These are phyloP conservation scores for Oscheius sp. DNA, from an alignment of 2,888 invertebrate species.

Conservation along the genomic window DNA sequence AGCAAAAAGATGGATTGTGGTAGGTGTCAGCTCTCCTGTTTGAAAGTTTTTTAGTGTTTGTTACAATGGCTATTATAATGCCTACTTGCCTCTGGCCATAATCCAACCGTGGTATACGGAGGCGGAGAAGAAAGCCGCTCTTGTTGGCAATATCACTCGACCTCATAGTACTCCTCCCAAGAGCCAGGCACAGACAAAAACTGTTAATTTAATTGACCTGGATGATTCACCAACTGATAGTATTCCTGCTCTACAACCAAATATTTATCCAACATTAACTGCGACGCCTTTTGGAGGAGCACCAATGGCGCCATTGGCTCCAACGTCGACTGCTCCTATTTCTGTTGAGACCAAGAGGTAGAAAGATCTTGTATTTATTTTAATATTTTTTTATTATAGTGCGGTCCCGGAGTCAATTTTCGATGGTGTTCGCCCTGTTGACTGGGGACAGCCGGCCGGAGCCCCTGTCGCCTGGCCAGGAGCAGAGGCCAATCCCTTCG, in stretches of 20 bases:
- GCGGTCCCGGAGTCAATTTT: conserved; percentile 8
- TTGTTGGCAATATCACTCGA: neutral
- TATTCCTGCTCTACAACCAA: conserved; percentile 13
- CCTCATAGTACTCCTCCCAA: conserved; percentile 40
- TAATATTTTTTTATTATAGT: neutral
- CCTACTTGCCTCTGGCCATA: conserved; percentile 46
- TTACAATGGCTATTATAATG: conserved; percentile 59
- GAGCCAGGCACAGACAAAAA: conserved; percentile 31
- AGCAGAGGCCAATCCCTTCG: neutral
- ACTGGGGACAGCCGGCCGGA: conserved; percentile 29
- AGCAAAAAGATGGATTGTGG: conserved; percentile 28
- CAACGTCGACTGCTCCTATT: neutral
- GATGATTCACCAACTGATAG: conserved; percentile 46
- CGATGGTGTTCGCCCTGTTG: conserved; percentile 16
- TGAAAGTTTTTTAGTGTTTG: conserved; percentile 38
- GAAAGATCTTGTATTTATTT: neutral
- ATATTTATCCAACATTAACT: conserved; percentile 16
- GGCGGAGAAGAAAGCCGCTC: neutral
- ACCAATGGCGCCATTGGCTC: conserved; percentile 3
- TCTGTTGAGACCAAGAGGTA: neutral
- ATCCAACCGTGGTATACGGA: conserved; percentile 40
- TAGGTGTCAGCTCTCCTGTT: neutral
- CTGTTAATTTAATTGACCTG: conserved; percentile 45
- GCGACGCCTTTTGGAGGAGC: conserved; percentile 16
- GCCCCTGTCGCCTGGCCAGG: neutral